Percentiles rank a stretch among this genome's conserved stretches.
These are phyloP conservation scores for Takifugu flavidus DNA, from an alignment of 2,113 vertebrate species.

Conservation along the genomic window DNA sequence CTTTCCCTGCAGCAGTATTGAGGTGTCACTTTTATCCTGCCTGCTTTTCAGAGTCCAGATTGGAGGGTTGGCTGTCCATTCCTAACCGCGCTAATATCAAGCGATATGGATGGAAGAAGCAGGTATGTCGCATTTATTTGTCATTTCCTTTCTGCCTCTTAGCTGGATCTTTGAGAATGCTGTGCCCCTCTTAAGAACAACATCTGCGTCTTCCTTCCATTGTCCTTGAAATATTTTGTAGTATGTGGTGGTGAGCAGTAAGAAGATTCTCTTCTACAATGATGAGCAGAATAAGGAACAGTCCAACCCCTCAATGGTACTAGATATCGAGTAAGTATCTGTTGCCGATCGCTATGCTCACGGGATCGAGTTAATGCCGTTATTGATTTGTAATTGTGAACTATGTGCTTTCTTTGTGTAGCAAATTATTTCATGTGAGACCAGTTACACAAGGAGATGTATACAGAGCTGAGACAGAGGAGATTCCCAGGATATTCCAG, in stretches of 20 bases:
- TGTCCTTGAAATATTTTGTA: slow-evolving; percentile 60
- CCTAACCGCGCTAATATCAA: slow-evolving; percentile 97
- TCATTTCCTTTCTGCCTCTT: slow-evolving; percentile 3
- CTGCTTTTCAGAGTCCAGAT: slow-evolving; percentile 84
- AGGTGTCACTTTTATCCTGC: background rate
- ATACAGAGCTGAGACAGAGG: slow-evolving; percentile 95
- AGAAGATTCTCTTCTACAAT: slow-evolving; percentile 98
- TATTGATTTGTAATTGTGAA: background rate
- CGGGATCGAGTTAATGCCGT: background rate
- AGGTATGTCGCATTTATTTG: slow-evolving; percentile 74
- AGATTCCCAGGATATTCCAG: slow-evolving; percentile 99
- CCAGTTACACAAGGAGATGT: slow-evolving; percentile 98
- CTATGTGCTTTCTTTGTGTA: slow-evolving; percentile 52
- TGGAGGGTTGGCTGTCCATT: slow-evolving; percentile 98
- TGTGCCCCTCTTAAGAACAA: background rate
- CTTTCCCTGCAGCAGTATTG: slow-evolving; percentile 2
- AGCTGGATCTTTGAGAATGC: slow-evolving; percentile 8
- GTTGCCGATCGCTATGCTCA: background rate
- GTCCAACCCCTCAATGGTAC: slow-evolving; percentile 97
- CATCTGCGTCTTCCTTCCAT: slow-evolving; percentile 4
- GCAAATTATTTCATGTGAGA: slow-evolving; percentile 97
- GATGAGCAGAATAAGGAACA: slow-evolving; percentile 97
- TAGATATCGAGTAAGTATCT: slow-evolving; percentile 97
- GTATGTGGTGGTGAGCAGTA: slow-evolving; percentile 99
- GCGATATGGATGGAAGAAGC: slow-evolving; percentile 96